A percentile compares a stretch with the other conserved stretches of the same genome.
phyloP scores from a whole-genome alignment of 2,888 invertebrate species.

The Cerastis leucographa region DNA sequence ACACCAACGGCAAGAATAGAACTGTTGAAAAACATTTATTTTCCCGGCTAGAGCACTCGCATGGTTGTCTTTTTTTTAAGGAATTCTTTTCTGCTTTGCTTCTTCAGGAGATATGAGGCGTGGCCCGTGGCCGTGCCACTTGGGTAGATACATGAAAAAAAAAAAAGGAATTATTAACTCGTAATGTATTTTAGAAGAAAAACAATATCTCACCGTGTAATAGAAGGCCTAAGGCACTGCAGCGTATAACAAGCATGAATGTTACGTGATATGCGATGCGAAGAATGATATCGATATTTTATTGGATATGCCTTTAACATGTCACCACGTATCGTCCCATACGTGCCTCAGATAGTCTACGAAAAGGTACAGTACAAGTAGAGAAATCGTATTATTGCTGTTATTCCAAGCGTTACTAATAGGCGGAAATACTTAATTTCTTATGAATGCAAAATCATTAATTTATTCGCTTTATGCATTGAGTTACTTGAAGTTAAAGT shows the following conservation, averaged over 20 bases:
- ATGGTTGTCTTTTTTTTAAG: not conserved
- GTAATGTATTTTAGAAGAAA: not conserved
- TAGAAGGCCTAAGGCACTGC: slow-evolving; percentile 30
- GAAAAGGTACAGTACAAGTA: not conserved
- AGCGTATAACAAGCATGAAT: slow-evolving; percentile 72
- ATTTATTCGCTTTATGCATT: slow-evolving; percentile 48
- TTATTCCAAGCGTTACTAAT: slow-evolving; percentile 38
- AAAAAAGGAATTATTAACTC: not conserved
- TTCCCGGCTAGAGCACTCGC: not conserved
- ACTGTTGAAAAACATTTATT: not conserved
- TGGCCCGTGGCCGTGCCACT: not conserved
- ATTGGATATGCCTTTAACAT: slow-evolving; percentile 41
- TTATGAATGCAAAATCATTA: slow-evolving; percentile 43
- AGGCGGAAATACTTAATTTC: slow-evolving; percentile 36
- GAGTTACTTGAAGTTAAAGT: slow-evolving; percentile 55
- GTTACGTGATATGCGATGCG: slow-evolving; percentile 74
- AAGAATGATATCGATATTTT: slow-evolving; percentile 67
- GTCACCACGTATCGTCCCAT: not conserved
- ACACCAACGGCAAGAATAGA: not conserved
- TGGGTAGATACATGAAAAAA: not conserved
- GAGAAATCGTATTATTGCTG: slow-evolving; percentile 14
- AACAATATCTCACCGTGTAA: slow-evolving; percentile 3
- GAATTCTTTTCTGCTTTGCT: not conserved
- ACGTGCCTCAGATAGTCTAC: slow-evolving; percentile 3
- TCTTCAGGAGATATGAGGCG: not conserved